A percentile compares a stretch with the other conserved stretches of the same genome.
phyloP scores from a whole-genome alignment of 64 coral and sea anemone species.

The Orbicella faveolata region DNA sequence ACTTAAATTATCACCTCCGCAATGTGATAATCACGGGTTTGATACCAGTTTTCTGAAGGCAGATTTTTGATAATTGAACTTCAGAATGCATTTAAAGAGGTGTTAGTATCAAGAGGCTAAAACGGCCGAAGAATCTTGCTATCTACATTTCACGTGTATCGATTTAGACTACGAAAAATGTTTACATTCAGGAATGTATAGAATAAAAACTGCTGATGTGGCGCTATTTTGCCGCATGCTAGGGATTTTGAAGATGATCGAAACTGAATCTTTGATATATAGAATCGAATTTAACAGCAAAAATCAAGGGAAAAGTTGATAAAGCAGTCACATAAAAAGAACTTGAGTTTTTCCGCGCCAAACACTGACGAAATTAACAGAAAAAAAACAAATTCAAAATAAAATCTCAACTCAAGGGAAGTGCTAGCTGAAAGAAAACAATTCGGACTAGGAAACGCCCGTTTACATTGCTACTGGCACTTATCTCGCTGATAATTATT shows the following conservation, averaged over 20 bases:
- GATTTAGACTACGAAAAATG: background rate
- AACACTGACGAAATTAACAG: background rate
- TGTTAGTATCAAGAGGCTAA: background rate
- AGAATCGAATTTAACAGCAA: background rate
- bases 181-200: background rate
- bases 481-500: background rate
- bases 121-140: background rate
- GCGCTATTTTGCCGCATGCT: background rate
- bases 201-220: conserved; percentile 7
- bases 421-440: too few species aligned
- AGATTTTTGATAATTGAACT: conserved; percentile 1
- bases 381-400: background rate
- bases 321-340: background rate
- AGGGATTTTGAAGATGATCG: background rate
- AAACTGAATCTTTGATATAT: background rate
- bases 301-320: background rate
- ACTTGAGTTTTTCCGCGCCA: background rate
- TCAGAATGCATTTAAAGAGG: background rate
- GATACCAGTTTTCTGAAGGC: background rate
- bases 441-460: too few species aligned
- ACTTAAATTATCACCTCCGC: conserved; percentile 43
- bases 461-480: background rate
- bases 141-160: background rate
- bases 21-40: background rate
- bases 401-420: too few species aligned